Conservation (phyloP, 2,888 invertebrate genomes). For the Nomada ruficornis region DNA sequence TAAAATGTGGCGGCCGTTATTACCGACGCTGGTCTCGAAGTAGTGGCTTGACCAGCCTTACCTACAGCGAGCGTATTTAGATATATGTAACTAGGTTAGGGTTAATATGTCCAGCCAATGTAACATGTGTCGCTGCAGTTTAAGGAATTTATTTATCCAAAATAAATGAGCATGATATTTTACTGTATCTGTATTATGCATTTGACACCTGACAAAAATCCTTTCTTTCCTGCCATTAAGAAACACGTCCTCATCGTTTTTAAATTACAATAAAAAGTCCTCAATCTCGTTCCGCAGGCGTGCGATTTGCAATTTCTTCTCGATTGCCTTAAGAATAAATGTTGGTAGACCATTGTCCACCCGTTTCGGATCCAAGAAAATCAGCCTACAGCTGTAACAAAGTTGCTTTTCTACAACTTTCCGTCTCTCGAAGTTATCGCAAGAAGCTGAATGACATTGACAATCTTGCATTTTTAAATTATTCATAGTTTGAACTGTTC, state of each 20-base stretch:
- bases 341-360: slow-evolving; percentile 68
- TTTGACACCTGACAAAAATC: too few species aligned
- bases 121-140: too few species aligned
- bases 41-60: too few species aligned
- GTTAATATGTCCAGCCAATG: too few species aligned
- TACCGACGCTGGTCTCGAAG: too few species aligned
- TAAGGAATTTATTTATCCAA: too few species aligned
- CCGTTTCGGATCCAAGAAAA: slow-evolving; percentile 77
- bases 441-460: not conserved
- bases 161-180: too few species aligned
- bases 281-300: slow-evolving; percentile 79
- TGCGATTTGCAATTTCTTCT: slow-evolving; percentile 69
- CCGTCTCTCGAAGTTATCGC: not conserved
- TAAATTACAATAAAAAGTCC: slow-evolving; percentile 79
- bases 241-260: slow-evolving; percentile 78
- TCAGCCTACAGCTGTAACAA: slow-evolving; percentile 83
- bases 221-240: too few species aligned
- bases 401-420: slow-evolving; percentile 73
- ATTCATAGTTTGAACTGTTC: not conserved
- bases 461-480: not conserved
- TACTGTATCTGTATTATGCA: too few species aligned
- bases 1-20: too few species aligned
- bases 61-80: too few species aligned
- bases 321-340: slow-evolving; percentile 68
- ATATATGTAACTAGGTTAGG: too few species aligned